phyloP scores from a whole-genome alignment of 2,888 invertebrate species.

The Luperina testacea region DNA sequence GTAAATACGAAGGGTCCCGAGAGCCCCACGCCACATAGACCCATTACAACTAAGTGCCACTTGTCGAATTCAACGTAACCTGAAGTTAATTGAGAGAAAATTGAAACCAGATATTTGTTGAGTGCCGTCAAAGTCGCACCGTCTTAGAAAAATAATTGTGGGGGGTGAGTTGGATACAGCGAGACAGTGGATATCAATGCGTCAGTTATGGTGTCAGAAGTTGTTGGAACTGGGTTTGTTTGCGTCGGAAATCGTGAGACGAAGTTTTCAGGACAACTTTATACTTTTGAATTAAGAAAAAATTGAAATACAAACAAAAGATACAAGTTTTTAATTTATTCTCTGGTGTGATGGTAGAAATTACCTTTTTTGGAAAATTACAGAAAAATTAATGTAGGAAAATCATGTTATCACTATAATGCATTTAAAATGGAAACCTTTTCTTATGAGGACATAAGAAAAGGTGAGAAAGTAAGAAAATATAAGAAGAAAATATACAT shows the following conservation, averaged over 20 bases:
- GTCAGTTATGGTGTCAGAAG: constrained; percentile 42
- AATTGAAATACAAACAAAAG: neutral
- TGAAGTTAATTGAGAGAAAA: constrained; percentile 85
- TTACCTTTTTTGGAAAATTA: neutral
- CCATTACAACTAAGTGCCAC: constrained; percentile 83
- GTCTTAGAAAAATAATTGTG: constrained; percentile 60
- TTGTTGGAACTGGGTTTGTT: constrained; percentile 32
- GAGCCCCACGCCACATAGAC: constrained; percentile 70
- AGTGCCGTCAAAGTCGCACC: constrained; percentile 70
- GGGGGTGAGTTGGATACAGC: constrained; percentile 33
- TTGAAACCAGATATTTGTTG: constrained; percentile 80
- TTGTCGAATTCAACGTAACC: constrained; percentile 82
- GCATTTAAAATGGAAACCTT: neutral
- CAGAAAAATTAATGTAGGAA: neutral
- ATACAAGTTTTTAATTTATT: neutral
- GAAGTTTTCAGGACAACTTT: constrained; percentile 22
- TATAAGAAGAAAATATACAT: no score
- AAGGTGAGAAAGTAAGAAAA: no score
- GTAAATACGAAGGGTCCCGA: constrained; percentile 70
- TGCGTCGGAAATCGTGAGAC: constrained; percentile 11
- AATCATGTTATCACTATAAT: neutral
- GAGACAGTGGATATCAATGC: constrained; percentile 41
- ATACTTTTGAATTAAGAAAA: constrained; percentile 15
- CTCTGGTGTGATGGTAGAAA: neutral
- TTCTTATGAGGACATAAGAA: neutral